Evolutionary conservation across 2,888 invertebrate genomes (phyloP).

Genomic region (Palloptera scutellata): DNA sequence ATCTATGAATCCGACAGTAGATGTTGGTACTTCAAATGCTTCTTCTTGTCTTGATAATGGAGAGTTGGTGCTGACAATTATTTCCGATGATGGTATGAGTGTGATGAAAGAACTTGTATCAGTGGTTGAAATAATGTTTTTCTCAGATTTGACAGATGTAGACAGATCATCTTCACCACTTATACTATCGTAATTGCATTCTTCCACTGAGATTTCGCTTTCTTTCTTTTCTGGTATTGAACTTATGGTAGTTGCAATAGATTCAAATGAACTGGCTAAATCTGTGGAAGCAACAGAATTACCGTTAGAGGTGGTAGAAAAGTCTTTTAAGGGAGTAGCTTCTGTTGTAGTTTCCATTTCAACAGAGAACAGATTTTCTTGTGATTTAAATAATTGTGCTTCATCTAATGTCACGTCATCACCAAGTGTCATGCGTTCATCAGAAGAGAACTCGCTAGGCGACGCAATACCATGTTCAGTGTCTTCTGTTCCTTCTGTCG

Average conservation of each 20-base stretch:
- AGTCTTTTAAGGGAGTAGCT: neutral
- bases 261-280: no score
- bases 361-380: neutral
- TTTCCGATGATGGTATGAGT: conserved; percentile 8
- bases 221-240: no score
- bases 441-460: no score
- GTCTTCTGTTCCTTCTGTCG: no score
- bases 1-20: no score
- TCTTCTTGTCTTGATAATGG: neutral
- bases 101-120: conserved; percentile 6
- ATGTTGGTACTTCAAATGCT: no score
- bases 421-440: neutral
- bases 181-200: neutral
- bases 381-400: neutral
- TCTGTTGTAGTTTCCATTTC: neutral
- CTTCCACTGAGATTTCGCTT: neutral
- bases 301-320: no score
- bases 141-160: no score
- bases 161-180: neutral
- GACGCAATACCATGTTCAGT: no score
- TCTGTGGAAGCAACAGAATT: no score
- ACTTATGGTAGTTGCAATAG: no score
- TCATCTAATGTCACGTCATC: neutral
- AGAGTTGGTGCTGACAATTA: neutral
- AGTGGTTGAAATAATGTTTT: no score